Evolutionary conservation across 2,888 invertebrate species (phyloP).

Genomic region (Chalcosyrphus nemorum): DNA sequence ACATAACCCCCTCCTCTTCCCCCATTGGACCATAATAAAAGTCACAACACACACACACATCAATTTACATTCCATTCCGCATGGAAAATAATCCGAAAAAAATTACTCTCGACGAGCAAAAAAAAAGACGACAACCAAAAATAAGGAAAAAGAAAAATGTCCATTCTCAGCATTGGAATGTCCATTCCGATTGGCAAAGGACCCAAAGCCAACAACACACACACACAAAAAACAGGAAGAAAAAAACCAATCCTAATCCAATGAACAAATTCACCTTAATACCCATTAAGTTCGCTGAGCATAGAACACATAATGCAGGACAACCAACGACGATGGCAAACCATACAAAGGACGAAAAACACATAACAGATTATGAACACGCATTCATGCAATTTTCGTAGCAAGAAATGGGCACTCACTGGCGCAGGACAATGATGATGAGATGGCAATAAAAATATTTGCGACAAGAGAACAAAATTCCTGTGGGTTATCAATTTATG

Average conservation of each 20-base stretch:
- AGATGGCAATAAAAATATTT: constrained; percentile 72
- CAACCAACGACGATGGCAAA: not conserved
- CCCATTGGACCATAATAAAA: constrained; percentile 35
- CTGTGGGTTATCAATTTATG: constrained; percentile 72
- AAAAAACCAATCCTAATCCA: constrained; percentile 59
- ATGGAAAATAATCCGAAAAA: constrained; percentile 60
- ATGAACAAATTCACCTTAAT: constrained; percentile 72
- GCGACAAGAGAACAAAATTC: constrained; percentile 49
- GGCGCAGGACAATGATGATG: constrained; percentile 47
- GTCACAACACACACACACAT: constrained; percentile 63
- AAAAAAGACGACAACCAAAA: constrained; percentile 36
- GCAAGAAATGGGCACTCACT: constrained; percentile 42
- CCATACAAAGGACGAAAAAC: constrained; percentile 23
- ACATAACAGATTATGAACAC: constrained; percentile 68
- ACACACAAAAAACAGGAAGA: constrained; percentile 7
- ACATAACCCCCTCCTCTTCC: constrained; percentile 11
- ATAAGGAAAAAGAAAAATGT: constrained; percentile 31
- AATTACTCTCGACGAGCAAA: constrained; percentile 47
- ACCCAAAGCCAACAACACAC: not conserved
- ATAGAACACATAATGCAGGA: constrained; percentile 34
- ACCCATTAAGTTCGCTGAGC: constrained; percentile 66
- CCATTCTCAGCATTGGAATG: constrained; percentile 58
- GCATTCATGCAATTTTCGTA: constrained; percentile 57
- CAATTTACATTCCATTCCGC: constrained; percentile 72
- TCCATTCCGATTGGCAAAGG: constrained; percentile 37